phyloP scores from a whole-genome alignment of 2,797 vertebrate genomes.

The Chelidonichthys spinosus region DNA sequence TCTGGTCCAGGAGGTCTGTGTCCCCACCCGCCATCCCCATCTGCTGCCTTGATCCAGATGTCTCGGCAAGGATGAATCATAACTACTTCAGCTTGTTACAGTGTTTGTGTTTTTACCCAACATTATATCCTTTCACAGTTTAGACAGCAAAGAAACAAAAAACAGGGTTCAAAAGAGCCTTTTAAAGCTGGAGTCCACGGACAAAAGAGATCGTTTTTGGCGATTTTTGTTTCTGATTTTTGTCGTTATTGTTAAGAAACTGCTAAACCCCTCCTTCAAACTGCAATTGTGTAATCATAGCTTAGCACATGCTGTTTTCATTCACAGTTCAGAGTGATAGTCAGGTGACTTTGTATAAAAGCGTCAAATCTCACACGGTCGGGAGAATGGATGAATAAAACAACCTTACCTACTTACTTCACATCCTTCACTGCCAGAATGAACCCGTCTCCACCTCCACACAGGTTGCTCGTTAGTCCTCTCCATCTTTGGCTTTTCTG shows the following conservation, averaged over 20 bases:
- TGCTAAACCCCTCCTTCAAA: not conserved
- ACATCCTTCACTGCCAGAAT: not conserved
- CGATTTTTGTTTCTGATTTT: not conserved
- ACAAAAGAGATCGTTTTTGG: not conserved
- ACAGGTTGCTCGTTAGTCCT: not conserved
- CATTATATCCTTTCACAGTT: conserved; percentile 58
- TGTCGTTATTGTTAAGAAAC: conserved; percentile 5
- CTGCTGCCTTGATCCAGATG: conserved; percentile 73
- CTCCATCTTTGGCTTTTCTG: not conserved
- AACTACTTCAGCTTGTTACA: conserved; percentile 66
- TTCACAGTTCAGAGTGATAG: not conserved
- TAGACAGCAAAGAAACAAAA: conserved; percentile 32
- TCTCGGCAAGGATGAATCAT: conserved; percentile 75
- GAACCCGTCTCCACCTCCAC: not conserved
- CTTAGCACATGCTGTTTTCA: not conserved
- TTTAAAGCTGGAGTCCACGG: not conserved
- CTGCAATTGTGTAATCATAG: too few species aligned
- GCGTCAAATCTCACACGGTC: not conserved
- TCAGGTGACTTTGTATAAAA: not conserved
- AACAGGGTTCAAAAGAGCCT: not conserved
- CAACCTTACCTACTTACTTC: not conserved
- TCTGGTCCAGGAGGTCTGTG: conserved; percentile 52
- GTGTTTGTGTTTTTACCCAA: conserved; percentile 55
- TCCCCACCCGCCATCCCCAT: conserved; percentile 60
- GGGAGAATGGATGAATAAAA: not conserved